Percentiles rank a stretch among this genome's conserved stretches.
These are phyloP conservation scores for Odontamblyopus rebecca DNA, from an alignment of 2,797 vertebrate species.

Conservation along the genomic window DNA sequence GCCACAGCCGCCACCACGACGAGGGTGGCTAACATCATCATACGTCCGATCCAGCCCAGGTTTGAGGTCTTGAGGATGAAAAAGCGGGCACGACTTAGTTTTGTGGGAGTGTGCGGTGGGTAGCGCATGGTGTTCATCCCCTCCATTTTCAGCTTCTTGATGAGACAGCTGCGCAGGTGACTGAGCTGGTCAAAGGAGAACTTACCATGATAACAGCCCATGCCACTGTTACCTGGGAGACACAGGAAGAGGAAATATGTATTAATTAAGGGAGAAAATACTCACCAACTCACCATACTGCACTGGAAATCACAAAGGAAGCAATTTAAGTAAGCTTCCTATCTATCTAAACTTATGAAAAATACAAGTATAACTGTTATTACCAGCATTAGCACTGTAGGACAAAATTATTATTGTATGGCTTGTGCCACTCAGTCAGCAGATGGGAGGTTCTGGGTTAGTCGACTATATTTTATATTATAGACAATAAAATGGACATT, in stretches of 20 bases:
- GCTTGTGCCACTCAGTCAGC: too few relatives aligned
- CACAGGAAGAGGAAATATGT: neutral
- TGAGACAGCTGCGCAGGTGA: slow-evolving; percentile 83
- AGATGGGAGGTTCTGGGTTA: too few relatives aligned
- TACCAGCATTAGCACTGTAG: too few relatives aligned
- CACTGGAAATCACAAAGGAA: too few relatives aligned
- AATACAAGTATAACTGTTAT: too few relatives aligned
- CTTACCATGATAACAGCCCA: slow-evolving; percentile 88
- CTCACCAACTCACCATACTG: too few relatives aligned
- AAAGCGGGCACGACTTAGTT: slow-evolving; percentile 76
- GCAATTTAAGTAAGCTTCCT: too few relatives aligned
- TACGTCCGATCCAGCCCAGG: slow-evolving; percentile 61
- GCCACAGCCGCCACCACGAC: slow-evolving; percentile 59
- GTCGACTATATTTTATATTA: too few relatives aligned
- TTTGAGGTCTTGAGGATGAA: slow-evolving; percentile 71
- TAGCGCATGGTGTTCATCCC: slow-evolving; percentile 79
- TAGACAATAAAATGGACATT: too few relatives aligned
- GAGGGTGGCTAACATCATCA: slow-evolving; percentile 61
- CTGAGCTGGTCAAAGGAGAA: slow-evolving; percentile 88
- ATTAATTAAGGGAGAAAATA: too few relatives aligned
- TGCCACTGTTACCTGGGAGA: slow-evolving; percentile 87
- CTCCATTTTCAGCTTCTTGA: slow-evolving; percentile 87
- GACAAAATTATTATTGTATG: too few relatives aligned
- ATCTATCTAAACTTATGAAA: too few relatives aligned
- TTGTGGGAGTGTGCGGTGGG: slow-evolving; percentile 80